Evolutionary conservation across 2,797 vertebrate species (phyloP).

Genomic region (Acipenser ruthenus): DNA sequence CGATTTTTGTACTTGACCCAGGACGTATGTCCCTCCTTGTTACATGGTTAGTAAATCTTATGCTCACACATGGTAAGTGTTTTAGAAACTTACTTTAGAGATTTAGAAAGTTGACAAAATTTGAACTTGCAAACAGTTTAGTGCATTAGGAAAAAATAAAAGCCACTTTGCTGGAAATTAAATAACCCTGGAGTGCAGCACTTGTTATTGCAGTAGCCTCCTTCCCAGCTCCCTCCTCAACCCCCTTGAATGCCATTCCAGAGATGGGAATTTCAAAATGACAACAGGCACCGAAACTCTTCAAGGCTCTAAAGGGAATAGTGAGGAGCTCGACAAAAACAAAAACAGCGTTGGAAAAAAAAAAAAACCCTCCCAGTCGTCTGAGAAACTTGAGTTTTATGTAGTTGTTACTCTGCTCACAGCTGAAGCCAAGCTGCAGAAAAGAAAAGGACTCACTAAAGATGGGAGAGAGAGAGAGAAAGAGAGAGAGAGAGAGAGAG

Average conservation of each 20-base stretch:
- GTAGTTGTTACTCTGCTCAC: background rate
- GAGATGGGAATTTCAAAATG: constrained; percentile 3
- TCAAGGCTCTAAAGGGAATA: background rate
- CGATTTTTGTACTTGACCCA: too few species aligned
- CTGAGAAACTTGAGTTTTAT: background rate
- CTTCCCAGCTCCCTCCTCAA: background rate
- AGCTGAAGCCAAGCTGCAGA: background rate
- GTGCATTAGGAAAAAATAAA: too few species aligned
- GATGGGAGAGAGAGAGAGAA: background rate
- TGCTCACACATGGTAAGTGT: too few species aligned
- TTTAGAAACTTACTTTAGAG: too few species aligned
- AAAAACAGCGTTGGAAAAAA: too few species aligned
- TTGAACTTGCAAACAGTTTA: too few species aligned
- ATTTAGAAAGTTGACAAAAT: too few species aligned
- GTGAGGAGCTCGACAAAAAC: background rate
- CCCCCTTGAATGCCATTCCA: background rate
- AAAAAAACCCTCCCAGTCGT: constrained; percentile 15
- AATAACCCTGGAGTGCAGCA: background rate
- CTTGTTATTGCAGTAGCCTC: background rate
- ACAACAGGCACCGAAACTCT: background rate
- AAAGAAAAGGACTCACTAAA: background rate
- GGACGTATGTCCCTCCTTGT: too few species aligned
- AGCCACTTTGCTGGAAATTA: too few species aligned
- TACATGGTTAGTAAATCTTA: too few species aligned
- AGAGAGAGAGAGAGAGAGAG: constrained; percentile 28